These are phyloP conservation scores for Muscina levida DNA, from an alignment of 2,888 invertebrate genomes.

Conservation along the genomic window DNA sequence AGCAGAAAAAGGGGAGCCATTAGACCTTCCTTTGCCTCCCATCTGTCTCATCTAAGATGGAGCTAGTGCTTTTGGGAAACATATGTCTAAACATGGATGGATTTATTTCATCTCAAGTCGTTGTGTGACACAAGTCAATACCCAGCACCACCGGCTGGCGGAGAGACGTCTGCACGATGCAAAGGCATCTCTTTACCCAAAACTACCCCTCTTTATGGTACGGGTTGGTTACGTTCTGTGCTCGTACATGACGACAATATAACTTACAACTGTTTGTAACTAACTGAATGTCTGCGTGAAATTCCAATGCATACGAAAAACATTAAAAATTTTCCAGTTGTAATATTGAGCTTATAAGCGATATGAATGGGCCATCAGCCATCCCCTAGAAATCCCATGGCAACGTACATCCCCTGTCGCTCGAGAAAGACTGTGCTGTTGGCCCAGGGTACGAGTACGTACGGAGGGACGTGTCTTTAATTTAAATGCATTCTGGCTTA, in stretches of 20 bases:
- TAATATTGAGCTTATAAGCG: conserved; percentile 23
- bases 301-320: conserved; percentile 60
- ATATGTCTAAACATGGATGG: conserved; percentile 57
- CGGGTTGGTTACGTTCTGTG: conserved; percentile 1
- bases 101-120: conserved; percentile 52
- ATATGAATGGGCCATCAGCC: neutral
- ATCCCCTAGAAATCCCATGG: conserved; percentile 20
- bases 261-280: conserved; percentile 37
- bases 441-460: conserved; percentile 35
- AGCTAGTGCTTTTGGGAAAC: conserved; percentile 46
- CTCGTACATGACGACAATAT: conserved; percentile 10
- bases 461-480: conserved; percentile 69
- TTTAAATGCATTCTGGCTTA: conserved; percentile 76
- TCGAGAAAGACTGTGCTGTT: neutral
- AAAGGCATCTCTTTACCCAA: conserved; percentile 40
- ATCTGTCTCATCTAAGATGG: too few relatives aligned
- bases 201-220: conserved; percentile 42
- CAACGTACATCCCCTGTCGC: neutral
- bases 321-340: conserved; percentile 42
- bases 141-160: conserved; percentile 15
- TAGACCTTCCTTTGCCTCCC: conserved; percentile 9
- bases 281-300: conserved; percentile 13
- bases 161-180: conserved; percentile 28
- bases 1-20: conserved; percentile 36
- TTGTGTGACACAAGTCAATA: conserved; percentile 53